A percentile compares a stretch with the other conserved stretches of the same genome.
phyloP scores from a whole-genome alignment of 2,113 vertebrate genomes.

The Leptobrachium leishanense region DNA sequence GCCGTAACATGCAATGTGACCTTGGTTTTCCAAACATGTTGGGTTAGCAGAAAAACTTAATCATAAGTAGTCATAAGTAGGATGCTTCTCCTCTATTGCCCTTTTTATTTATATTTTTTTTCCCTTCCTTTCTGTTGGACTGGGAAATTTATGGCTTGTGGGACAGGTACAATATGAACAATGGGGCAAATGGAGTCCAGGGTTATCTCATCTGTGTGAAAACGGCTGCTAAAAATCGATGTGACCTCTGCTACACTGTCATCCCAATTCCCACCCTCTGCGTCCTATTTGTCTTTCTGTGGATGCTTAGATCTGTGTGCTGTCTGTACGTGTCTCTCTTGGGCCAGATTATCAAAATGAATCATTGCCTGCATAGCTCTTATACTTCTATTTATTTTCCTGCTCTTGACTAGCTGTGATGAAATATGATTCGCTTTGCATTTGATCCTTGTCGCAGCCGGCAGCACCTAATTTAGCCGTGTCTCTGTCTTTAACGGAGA shows the following conservation, averaged over 20 bases:
- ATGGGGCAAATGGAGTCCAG: constrained; percentile 79
- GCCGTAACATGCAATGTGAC: constrained; percentile 75
- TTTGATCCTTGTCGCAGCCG: constrained; percentile 73
- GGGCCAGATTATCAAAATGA: constrained; percentile 86
- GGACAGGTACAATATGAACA: constrained; percentile 85
- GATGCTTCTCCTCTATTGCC: constrained; percentile 77
- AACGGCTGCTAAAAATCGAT: constrained; percentile 82
- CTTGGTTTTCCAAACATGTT: constrained; percentile 76
- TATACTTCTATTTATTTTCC: constrained; percentile 84
- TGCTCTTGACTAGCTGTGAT: constrained; percentile 72
- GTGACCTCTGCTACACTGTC: constrained; percentile 85
- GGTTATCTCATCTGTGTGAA: constrained; percentile 82
- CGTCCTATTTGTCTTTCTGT: constrained; percentile 83
- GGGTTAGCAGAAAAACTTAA: constrained; percentile 79
- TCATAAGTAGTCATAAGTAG: constrained; percentile 77
- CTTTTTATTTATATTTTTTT: constrained; percentile 62
- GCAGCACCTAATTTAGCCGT: constrained; percentile 73
- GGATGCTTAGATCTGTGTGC: constrained; percentile 76
- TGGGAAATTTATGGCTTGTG: constrained; percentile 76
- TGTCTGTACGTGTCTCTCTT: constrained; percentile 75
- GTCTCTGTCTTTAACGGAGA: constrained; percentile 79
- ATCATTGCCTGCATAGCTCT: constrained; percentile 78
- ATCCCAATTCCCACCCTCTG: constrained; percentile 78
- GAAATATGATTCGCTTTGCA: constrained; percentile 80
- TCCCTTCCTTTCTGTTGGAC: constrained; percentile 54